Percentiles rank a stretch among this genome's conserved stretches.
These are phyloP conservation scores for Lepus townsendii DNA, from an alignment of 2,797 vertebrate species.

Conservation along the genomic window DNA sequence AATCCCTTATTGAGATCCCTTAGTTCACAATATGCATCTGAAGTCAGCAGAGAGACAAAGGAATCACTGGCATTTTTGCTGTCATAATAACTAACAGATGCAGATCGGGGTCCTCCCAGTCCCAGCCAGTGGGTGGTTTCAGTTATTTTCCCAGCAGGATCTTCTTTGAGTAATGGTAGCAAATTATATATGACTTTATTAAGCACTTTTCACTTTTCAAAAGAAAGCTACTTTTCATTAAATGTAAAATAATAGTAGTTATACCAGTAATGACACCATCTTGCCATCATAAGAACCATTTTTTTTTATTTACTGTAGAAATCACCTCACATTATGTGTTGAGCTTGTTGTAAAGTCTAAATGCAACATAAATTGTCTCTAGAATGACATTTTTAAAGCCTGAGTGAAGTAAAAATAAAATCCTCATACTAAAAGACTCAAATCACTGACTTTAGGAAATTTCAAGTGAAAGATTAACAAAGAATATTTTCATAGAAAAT, in stretches of 20 bases:
- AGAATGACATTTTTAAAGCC: not conserved
- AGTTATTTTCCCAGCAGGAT: constrained; percentile 42
- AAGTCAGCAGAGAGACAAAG: constrained; percentile 42
- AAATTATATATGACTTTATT: constrained; percentile 66
- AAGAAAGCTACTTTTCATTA: constrained; percentile 52
- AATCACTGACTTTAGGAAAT: not conserved
- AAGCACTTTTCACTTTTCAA: constrained; percentile 58
- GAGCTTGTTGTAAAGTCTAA: not conserved
- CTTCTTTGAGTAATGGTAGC: constrained; percentile 55
- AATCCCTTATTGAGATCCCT: not conserved
- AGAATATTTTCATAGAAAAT: not conserved
- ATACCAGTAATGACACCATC: constrained; percentile 24
- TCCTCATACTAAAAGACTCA: not conserved
- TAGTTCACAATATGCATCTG: not conserved
- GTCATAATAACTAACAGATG: constrained; percentile 41
- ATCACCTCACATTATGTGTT: constrained; percentile 13
- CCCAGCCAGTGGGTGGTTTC: constrained; percentile 35
- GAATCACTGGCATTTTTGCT: constrained; percentile 21
- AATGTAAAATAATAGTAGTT: constrained; percentile 59
- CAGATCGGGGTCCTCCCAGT: not conserved
- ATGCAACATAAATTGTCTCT: constrained; percentile 13
- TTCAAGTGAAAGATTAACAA: not conserved
- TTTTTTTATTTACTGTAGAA: constrained; percentile 17
- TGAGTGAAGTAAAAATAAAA: constrained; percentile 40
- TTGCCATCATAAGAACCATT: not conserved